Percentiles rank a stretch among this genome's conserved stretches.
Conservation (phyloP, 2,888 invertebrate genomes). For the Oligia fasciuncula region DNA sequence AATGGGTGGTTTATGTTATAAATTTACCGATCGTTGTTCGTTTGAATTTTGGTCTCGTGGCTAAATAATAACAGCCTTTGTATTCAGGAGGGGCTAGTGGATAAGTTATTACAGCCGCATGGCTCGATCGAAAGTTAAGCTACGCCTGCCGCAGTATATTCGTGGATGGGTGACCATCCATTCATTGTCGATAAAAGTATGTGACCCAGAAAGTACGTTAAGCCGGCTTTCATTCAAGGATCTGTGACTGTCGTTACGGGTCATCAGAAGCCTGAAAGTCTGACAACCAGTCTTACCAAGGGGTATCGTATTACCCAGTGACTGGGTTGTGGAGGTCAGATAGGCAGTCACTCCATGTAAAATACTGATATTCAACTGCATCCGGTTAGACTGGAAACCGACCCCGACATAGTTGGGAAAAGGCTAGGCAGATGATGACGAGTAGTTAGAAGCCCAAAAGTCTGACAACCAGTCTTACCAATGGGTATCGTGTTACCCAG, state of each 20-base stretch:
- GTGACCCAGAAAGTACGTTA: not conserved
- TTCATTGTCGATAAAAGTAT: not conserved
- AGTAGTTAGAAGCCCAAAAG: too few species aligned
- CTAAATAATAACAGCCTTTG: not conserved
- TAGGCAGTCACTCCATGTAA: not conserved
- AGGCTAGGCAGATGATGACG: not conserved
- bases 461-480: too few species aligned
- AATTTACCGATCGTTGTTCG: constrained; percentile 8
- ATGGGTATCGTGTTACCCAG: too few species aligned
- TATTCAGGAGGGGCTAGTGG: not conserved
- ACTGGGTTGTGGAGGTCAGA: not conserved
- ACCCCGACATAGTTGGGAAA: not conserved
- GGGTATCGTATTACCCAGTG: not conserved
- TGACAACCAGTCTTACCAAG: not conserved
- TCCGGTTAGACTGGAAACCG: not conserved
- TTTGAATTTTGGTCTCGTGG: not conserved
- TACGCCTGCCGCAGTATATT: not conserved
- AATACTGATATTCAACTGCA: not conserved
- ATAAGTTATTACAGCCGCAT: not conserved
- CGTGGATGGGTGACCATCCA: not conserved
- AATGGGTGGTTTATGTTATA: constrained; percentile 14
- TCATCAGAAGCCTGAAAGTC: not conserved
- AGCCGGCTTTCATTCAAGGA: too few species aligned
- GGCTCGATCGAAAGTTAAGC: not conserved
- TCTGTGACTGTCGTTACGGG: not conserved